Base-by-base conservation (phyloP, 2,113 vertebrate genomes). In the Malurus elegans region DNA sequence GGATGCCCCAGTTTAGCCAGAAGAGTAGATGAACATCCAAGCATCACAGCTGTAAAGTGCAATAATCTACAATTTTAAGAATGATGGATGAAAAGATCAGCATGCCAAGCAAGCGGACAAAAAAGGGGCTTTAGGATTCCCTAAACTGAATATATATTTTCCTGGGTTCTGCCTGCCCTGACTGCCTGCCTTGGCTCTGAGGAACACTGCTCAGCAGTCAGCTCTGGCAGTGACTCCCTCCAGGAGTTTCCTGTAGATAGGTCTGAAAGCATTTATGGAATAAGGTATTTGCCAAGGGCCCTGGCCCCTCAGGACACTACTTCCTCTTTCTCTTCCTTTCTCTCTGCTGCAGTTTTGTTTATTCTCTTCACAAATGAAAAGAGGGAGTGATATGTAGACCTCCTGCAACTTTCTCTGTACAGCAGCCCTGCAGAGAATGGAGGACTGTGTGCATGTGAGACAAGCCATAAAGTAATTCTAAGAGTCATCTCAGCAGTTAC, bases 241-340 rank as follows among this genome's bases (percentile, higher is more conserved):
- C 3, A 3, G 40, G n/a, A 65, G 21, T 36, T 91, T 91, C 64
- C 76, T 87, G 31, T 20, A 38, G 72, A 44, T 23, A 38, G 18
- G 4, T 38, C 58, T 12, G 47, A 51, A 83, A 58, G 9, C 21
- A 8, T 32, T 14, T 34, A 44, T 8, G 12, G 29, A 16, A 50
- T 65, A 64, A 74, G 12, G 26, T 38, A n/a, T 32, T 25, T 24
- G 31, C 62, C 36, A 47, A 71, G 21, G 42, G 12, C 26, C 29
- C 36, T n/a, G 9, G 10, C 7, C 44, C 47, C 71, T 83, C 0
- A 0, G 31, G 19, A 71, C 66, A 58, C 2, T 7, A 3, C 26
- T 38, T 48, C 50, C 17, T 76, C 12, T 38, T 25, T 85, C 29
- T 18, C 29, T 87, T 66, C 36, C 58, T 72, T 69, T 18, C 31